Percentiles rank a stretch among this genome's conserved stretches.
These are phyloP conservation scores for Medauroidea extradentata DNA, from an alignment of 1,140 invertebrate species.

Conservation along the genomic window DNA sequence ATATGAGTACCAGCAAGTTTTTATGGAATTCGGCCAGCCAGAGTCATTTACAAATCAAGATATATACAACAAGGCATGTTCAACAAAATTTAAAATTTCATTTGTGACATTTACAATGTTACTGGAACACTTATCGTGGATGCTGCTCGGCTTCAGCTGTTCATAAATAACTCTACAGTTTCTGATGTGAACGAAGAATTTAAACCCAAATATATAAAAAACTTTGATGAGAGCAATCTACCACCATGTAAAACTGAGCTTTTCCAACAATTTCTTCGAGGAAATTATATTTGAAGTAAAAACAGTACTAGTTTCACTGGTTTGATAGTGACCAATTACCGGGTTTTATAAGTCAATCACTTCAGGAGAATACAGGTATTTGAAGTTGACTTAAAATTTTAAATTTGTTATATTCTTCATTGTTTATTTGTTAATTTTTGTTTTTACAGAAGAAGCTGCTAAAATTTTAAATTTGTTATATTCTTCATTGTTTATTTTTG, in stretches of 20 bases:
- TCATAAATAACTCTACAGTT: too few relatives aligned
- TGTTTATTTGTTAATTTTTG: slow-evolving; percentile 3
- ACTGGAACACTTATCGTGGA: too few relatives aligned
- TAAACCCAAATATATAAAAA: not conserved
- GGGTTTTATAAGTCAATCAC: slow-evolving; percentile 18
- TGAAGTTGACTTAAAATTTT: slow-evolving; percentile 9
- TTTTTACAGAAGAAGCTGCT: too few relatives aligned
- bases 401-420: too few relatives aligned
- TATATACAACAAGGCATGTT: slow-evolving; percentile 3
- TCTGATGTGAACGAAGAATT: not conserved
- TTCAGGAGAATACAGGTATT: slow-evolving; percentile 21
- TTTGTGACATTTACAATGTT: too few relatives aligned
- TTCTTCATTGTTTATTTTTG: slow-evolving; percentile 15
- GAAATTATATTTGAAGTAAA: slow-evolving; percentile 11
- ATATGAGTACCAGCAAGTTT: not conserved
- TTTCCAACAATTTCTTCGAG: slow-evolving; percentile 13
- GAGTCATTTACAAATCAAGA: not conserved
- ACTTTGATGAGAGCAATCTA: slow-evolving; percentile 12
- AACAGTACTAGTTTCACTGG: slow-evolving; percentile 21
- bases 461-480: too few relatives aligned
- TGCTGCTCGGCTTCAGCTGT: too few relatives aligned
- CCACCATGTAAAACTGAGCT: slow-evolving; percentile 21
- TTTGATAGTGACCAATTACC: slow-evolving; percentile 24
- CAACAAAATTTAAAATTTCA: not conserved
- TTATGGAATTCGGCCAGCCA: not conserved